A percentile compares a stretch with the other conserved stretches of the same genome.
These are phyloP conservation scores for Halcyon senegalensis DNA, from an alignment of 2,113 vertebrate species.

Conservation along the genomic window DNA sequence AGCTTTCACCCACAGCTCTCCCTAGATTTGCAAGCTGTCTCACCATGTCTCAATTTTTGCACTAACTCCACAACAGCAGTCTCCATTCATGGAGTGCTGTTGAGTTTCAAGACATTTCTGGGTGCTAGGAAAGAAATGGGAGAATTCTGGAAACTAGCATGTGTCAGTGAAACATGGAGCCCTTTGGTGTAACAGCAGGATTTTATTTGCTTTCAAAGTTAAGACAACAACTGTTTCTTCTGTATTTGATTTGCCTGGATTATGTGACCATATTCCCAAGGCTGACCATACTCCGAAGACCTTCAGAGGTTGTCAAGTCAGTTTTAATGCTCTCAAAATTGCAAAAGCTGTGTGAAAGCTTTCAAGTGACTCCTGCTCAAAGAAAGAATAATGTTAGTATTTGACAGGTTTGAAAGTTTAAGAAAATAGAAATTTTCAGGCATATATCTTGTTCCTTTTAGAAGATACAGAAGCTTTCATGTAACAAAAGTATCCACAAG, in stretches of 20 bases:
- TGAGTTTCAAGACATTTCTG: not conserved
- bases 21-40: not conserved
- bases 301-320: not conserved
- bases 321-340: not conserved
- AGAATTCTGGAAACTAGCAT: fast-evolving
- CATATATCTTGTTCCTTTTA: not conserved
- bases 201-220: not conserved
- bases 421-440: not conserved
- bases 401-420: not conserved
- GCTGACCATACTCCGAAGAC: not conserved
- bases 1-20: not conserved
- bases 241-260: not conserved
- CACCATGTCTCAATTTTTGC: not conserved
- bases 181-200: not conserved
- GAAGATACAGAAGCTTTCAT: not conserved
- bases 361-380: not conserved
- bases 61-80: not conserved
- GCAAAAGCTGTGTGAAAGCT: not conserved
- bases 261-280: not conserved
- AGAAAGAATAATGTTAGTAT: not conserved
- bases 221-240: not conserved
- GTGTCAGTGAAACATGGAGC: not conserved
- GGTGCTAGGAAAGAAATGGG: not conserved
- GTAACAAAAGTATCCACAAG: not conserved
- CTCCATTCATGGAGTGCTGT: not conserved